Percentiles rank a stretch among this genome's conserved stretches.
Evolutionary conservation across 2,888 invertebrate species (phyloP).

Genomic region (Polyploca ridens): DNA sequence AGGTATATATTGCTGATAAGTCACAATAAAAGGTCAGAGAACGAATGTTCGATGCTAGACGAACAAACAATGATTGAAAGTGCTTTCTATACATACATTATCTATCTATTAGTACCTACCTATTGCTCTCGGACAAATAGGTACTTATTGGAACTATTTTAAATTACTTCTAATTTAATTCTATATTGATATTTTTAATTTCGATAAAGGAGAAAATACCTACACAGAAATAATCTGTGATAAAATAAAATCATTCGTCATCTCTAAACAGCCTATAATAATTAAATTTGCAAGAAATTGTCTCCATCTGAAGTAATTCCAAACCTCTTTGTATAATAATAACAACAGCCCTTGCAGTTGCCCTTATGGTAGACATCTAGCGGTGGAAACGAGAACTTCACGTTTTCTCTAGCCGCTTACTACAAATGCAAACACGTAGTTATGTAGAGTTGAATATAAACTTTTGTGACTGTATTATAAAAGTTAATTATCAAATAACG

Average conservation of each 20-base stretch:
- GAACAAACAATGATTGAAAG: constrained; percentile 8
- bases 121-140: too few relatives aligned
- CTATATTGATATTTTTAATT: too few relatives aligned
- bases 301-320: background rate
- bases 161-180: too few relatives aligned
- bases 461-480: too few relatives aligned
- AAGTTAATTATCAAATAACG: too few relatives aligned
- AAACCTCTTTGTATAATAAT: background rate
- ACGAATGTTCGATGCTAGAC: background rate
- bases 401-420: background rate
- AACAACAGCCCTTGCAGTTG: background rate
- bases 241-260: too few relatives aligned
- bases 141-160: too few relatives aligned
- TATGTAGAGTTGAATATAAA: too few relatives aligned
- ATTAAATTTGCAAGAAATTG: background rate
- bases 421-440: too few relatives aligned
- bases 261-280: background rate
- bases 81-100: background rate
- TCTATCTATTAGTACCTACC: too few relatives aligned
- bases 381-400: background rate
- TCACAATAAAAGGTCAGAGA: constrained; percentile 8
- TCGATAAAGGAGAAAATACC: too few relatives aligned
- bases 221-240: too few relatives aligned
- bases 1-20: constrained; percentile 1
- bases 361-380: background rate